Base-by-base conservation (phyloP, 2,888 invertebrate species). In the Suillia variegata region DNA sequence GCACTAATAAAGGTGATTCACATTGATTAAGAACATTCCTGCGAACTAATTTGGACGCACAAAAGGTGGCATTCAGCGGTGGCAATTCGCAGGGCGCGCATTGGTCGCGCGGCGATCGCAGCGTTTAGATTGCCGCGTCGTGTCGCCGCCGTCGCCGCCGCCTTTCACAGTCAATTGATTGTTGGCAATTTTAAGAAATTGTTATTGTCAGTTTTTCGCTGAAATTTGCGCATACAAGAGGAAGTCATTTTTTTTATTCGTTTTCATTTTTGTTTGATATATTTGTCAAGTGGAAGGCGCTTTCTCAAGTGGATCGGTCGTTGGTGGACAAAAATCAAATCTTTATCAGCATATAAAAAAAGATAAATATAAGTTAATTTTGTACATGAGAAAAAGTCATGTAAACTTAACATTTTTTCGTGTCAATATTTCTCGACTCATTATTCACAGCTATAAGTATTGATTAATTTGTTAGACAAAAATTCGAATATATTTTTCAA, bases 1-100 rank as follows among this genome's bases (percentile, higher is more conserved):
- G n/a, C 38, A 38, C 38, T 4, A 38, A 38, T 38, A 38, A 38
- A 38, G n/a, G 38, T 38, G 38, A 38, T 38, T 38, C 38, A 38
- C 15, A 38, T 38, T 38, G 38, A 38, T 38, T 38, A 38, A 10
- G 13, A 38, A n/a, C 38, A 5, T 38, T 10, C 38, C n/a, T 38
- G 10, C 10, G 13, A 38, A n/a, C 38, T n/a, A n/a, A 38, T 10
- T 10, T 10, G 12, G 38, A 38, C 38, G n/a, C n/a, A 10, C 38
- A 38, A 38, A 38, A n/a, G 10, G 10, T n/a, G 38, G 10, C 38
- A 38, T 38, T 38, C 38, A 38, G 15, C 6, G 6, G 31, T 31
- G n/a, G n/a, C 10, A 26, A 26, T 26, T 26, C 26, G 10, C 26
- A 10, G 26, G 5, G 10, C 26, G 26, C n/a, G n/a, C n/a, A n/a